Base-by-base conservation (phyloP, 2,888 invertebrate species). In the Drosophila ustulata region DNA sequence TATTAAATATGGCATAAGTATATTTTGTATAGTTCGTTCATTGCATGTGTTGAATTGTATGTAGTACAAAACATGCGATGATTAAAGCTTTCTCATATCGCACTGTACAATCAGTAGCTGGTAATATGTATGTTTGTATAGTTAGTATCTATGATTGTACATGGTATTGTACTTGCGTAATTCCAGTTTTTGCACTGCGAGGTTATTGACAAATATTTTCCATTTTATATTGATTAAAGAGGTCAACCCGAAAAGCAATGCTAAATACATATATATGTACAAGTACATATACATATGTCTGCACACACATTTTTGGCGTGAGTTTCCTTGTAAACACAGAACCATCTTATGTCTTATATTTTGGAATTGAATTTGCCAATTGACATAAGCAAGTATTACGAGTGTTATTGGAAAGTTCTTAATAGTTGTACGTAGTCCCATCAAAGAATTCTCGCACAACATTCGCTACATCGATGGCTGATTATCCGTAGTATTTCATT, bases 31-130 rank as follows among this genome's bases (percentile, higher is more conserved):
- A 30, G 6, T 37, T 55, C 18, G 28, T 49, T 55, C 41, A 13
- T 63, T 64, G 75, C 76, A 75, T 71, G 67, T 26, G 41, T 41
- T 9, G 3, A 30, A 26, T 34, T 8, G 7, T n/a, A 3, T 23
- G 37, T 8, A 11, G 7, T 4, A 32, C 32, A 32, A 32, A 32
- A 32, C 9, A 32, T 43, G 28, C 25, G 30, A 26, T 63, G 53
- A 39, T 39, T 52, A 45, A 51, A 25, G 23, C 7, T 32, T 41
- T 61, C 23, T 6, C 25, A 52, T 49, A 52, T 55, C 57, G n/a
- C 5, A 51, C 39, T 47, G 47, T 39, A 58, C 46, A 68, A 68
- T 72, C 72, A 43, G n/a, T 41, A 61, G 34, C 26, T 26, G 5
- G 5, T 51, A 18, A 11, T 7, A 13, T 25, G 6, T 52, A 13